Evolutionary conservation across 2,113 vertebrate genomes (phyloP), one percentile per base, ranked within the genome.

Genomic region (Rana temporaria): DNA sequence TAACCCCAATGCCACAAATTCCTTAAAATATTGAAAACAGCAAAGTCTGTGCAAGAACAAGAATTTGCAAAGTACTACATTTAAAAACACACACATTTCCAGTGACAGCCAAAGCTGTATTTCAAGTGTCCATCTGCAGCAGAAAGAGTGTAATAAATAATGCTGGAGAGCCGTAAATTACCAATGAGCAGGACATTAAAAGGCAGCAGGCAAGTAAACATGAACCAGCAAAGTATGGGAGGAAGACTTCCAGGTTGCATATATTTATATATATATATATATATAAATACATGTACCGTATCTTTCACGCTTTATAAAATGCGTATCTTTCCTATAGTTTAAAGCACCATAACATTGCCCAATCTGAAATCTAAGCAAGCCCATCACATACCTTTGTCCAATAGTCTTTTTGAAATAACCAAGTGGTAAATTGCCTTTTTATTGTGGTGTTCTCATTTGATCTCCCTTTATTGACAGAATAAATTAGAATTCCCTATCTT

Each of bases 1-100:
- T 89, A 87, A 90, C 89, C 11, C 42, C 42, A 48, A 81, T 1
- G 89, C 89, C 91, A 86, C 90, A 84, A 86, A 3, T 73, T 86
- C 86, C 87, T 53, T 19, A 56, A 32, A 57, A 57, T 19, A 1
- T 38, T 60, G 22, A 8, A 76, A 65, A 78, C 34, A 78, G 20
- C 62, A 32, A 30, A 55, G 69, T 14, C 48, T 34, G 2, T 57
- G 53, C 42, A 30, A 68, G 55, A 73, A 57, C 16, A 32, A 78
- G 26, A 57, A 9, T 64, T 57, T 65, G 70, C 64, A 62, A 32
- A 32, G 64, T 70, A 77, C 3, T 5, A 17, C 32, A 77, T 81
- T 74, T 86, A 62, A 17, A 17, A 84, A 81, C 42, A 87, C 56
- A 86, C 65, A n/a, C 32, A 73, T 82, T 66, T 20, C 26, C 19